Evolutionary conservation across 2,888 invertebrate species (phyloP), one percentile per base, ranked within the genome.

Genomic region (Dryococelus australis): DNA sequence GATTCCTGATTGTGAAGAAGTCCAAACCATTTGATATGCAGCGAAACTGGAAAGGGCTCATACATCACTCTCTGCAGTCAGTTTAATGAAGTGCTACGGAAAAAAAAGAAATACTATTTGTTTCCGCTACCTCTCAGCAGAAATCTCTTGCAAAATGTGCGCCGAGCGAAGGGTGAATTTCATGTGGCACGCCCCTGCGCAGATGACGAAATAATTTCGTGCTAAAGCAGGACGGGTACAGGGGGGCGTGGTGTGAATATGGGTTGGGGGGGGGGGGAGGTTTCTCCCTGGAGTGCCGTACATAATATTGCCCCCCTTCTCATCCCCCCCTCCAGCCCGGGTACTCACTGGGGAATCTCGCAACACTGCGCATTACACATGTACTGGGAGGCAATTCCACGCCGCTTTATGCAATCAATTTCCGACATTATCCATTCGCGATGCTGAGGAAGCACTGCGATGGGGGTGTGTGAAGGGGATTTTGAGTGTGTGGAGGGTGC

Each of bases 361-460:
- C 28, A 83, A 83, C 83, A 83, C 83, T 35, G 83, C 83, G 35
- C 27, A 43, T 83, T 83, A 83, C 83, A 83, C 43, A 27, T 83
- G 83, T 83, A 83, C 43, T 26, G 28, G 43, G 28, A 28, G 83
- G 43, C 83, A 83, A 83, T 83, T 83, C 88, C 86, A 88, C 86
- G 43, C 86, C 88, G 87, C 88, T 89, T 88, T 88, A 89, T 87
- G 88, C 89, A 89, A 89, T 89, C 89, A 89, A 89, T 89, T 89
- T 87, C 83, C 28, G 43, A 43, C 83, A 83, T 83, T 83, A 83
- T 43, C 83, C 65, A 65, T 16, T 65, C 65, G 65, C 8, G 28
- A 51, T 26, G 43, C 43, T n/a, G 79, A 65, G 43, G 79, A 47
- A 79, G 84, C 20, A 80, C 65, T n/a, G n/a, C n/a, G n/a, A 80